These are phyloP conservation scores for Hucho hucho DNA, from an alignment of 2,113 vertebrate species.

Conservation along the genomic window DNA sequence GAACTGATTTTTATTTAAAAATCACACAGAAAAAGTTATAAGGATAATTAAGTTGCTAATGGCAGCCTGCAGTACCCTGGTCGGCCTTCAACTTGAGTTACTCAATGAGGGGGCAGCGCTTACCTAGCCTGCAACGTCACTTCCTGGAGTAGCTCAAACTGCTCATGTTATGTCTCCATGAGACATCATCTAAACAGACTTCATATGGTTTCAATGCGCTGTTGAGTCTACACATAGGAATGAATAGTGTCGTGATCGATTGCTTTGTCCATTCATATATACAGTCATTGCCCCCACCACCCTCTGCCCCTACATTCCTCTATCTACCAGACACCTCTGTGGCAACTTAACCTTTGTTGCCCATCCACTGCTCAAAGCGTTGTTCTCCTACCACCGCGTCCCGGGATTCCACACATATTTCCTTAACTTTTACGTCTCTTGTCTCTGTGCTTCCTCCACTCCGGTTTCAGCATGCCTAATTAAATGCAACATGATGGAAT, in stretches of 20 bases:
- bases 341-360: constrained; percentile 7
- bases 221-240: too few relatives aligned
- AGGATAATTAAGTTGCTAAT: too few relatives aligned
- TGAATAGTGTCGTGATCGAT: too few relatives aligned
- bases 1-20: not conserved
- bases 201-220: too few relatives aligned
- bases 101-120: too few relatives aligned
- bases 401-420: constrained; percentile 44
- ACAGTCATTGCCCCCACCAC: not conserved
- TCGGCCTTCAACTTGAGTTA: too few relatives aligned
- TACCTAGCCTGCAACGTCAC: too few relatives aligned
- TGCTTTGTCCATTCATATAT: too few relatives aligned
- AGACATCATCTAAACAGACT: too few relatives aligned
- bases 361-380: not conserved
- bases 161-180: too few relatives aligned
- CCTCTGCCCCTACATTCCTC: not conserved
- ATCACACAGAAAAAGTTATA: not conserved
- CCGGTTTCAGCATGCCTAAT: constrained; percentile 46
- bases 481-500: constrained; percentile 45
- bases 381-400: constrained; percentile 17
- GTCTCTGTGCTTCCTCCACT: constrained; percentile 33
- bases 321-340: not conserved
- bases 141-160: too few relatives aligned
- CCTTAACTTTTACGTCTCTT: constrained; percentile 29
- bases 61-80: too few relatives aligned